Evolutionary conservation across 2,888 invertebrate species (phyloP).

Genomic region (Drosophila algonquin): DNA sequence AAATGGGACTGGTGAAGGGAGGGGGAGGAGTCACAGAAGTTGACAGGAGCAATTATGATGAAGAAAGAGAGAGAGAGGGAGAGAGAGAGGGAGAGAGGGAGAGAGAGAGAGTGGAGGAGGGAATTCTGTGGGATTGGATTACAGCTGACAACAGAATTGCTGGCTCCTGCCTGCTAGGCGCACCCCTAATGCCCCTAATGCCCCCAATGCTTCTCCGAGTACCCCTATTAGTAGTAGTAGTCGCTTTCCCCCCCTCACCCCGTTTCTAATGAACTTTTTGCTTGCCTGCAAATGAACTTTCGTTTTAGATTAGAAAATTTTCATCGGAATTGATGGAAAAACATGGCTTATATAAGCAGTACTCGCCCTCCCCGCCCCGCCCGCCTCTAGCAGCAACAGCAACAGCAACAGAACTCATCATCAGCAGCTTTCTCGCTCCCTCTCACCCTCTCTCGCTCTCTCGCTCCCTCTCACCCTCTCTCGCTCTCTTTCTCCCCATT

Average conservation of each 20-base stretch:
- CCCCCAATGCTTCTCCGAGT: neutral
- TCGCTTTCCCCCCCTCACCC: neutral
- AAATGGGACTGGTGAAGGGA: no score
- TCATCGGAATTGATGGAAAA: conserved; percentile 15
- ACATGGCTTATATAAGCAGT: neutral
- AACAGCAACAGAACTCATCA: conserved; percentile 41
- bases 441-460: conserved; percentile 1
- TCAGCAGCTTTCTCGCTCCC: conserved; percentile 13
- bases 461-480: neutral
- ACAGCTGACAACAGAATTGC: neutral
- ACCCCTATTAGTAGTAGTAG: neutral
- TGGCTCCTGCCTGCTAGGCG: neutral
- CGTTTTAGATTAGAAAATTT: conserved; percentile 39
- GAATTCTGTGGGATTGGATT: neutral
- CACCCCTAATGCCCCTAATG: no score
- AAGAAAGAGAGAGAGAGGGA: neutral
- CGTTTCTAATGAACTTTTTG: neutral
- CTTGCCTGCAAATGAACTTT: conserved; percentile 31
- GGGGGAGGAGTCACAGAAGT: conserved; percentile 19
- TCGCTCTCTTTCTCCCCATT: conserved; percentile 39
- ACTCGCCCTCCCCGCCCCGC: neutral
- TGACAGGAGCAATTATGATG: conserved; percentile 45
- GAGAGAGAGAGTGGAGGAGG: neutral
- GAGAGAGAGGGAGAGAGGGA: no score
- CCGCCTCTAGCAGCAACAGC: neutral